Evolutionary conservation across 2,797 vertebrate genomes (phyloP).

Genomic region (Amblyraja radiata): DNA sequence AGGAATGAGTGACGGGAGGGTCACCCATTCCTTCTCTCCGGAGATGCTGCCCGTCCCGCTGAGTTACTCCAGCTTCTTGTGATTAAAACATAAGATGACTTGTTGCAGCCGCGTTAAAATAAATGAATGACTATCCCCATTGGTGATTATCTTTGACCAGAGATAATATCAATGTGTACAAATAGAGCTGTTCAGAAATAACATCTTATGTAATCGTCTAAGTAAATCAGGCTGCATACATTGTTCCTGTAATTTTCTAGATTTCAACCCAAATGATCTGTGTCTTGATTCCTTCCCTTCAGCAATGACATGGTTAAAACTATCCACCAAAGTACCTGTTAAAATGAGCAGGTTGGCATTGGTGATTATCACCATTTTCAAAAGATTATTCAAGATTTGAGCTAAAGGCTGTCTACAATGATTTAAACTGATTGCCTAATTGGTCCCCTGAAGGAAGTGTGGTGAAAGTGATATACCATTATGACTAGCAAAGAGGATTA

Average conservation of each 20-base stretch:
- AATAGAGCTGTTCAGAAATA: not conserved
- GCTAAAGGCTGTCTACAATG: conserved; percentile 2
- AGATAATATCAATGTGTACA: not conserved
- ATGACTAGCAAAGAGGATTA: not conserved
- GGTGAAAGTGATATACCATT: not conserved
- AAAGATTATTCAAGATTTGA: conserved; percentile 9
- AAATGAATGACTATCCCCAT: not conserved
- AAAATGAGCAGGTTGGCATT: not conserved
- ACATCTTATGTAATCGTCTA: not conserved
- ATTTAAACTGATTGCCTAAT: conserved; percentile 30
- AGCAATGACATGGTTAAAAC: too few relatives aligned
- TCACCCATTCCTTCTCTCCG: too few relatives aligned
- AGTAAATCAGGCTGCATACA: not conserved
- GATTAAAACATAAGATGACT: too few relatives aligned
- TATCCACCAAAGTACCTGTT: not conserved
- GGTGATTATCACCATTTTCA: conserved; percentile 3
- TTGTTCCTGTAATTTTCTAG: not conserved
- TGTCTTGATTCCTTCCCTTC: too few relatives aligned
- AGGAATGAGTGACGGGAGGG: too few relatives aligned
- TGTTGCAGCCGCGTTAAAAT: not conserved
- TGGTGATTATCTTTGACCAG: not conserved
- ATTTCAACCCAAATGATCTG: not conserved
- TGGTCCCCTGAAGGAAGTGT: conserved; percentile 6
- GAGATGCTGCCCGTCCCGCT: too few relatives aligned
- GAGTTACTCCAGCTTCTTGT: too few relatives aligned